Evolutionary conservation across 2,888 invertebrate species (phyloP).

Genomic region (Branchellion lobata): DNA sequence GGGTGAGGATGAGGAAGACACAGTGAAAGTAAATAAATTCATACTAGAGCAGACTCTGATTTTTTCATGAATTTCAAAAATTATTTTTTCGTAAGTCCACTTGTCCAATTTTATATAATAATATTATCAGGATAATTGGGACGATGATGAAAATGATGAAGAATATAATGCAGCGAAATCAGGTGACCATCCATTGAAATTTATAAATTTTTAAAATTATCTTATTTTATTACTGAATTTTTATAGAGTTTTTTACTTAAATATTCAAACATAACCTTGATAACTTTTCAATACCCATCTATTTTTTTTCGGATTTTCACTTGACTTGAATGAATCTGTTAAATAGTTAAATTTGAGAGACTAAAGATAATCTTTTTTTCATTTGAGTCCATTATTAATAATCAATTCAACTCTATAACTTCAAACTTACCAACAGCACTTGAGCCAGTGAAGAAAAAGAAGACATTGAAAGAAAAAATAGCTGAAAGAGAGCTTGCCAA

Average conservation of each 20-base stretch:
- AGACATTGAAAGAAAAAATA: conserved; percentile 69
- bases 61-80: no score
- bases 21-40: conserved; percentile 57
- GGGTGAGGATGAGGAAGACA: conserved; percentile 61
- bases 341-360: neutral
- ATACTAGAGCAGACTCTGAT: no score
- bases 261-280: no score
- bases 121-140: conserved; percentile 81
- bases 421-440: conserved; percentile 18
- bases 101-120: neutral
- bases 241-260: neutral
- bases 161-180: conserved; percentile 63
- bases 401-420: neutral
- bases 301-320: neutral
- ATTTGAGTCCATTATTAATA: neutral
- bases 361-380: neutral
- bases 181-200: conserved; percentile 60
- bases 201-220: conserved; percentile 1
- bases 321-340: no score
- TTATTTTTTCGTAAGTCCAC: neutral
- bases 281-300: neutral
- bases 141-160: conserved; percentile 90
- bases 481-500: conserved; percentile 74
- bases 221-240: neutral
- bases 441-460: conserved; percentile 69